Evolutionary conservation across 1,140 invertebrate species (phyloP).

Genomic region (Musca domestica): DNA sequence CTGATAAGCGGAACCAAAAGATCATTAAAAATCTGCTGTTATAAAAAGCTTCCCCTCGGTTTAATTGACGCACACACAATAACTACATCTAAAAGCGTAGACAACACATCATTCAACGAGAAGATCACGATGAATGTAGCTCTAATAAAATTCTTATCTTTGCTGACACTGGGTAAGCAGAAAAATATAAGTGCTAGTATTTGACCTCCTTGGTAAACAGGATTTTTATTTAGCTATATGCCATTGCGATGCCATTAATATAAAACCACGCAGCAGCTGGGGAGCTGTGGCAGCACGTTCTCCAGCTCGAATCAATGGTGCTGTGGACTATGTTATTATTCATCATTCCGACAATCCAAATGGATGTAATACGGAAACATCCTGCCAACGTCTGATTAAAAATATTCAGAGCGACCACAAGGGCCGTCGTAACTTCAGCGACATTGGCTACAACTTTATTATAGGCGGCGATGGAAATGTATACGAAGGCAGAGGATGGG

Average conservation of each 20-base stretch:
- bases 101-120: no score
- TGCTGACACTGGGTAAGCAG: not conserved
- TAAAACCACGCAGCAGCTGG: conserved; percentile 49
- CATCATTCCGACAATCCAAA: conserved; percentile 68
- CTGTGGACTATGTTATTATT: conserved; percentile 71
- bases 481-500: conserved; percentile 74
- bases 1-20: no score
- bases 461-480: conserved; percentile 59
- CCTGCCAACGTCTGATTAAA: conserved; percentile 60
- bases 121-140: no score
- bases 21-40: no score
- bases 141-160: not conserved
- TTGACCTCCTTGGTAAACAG: no score
- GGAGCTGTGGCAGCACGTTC: conserved; percentile 42
- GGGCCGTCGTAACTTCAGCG: conserved; percentile 63
- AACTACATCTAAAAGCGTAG: no score
- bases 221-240: conserved; percentile 26
- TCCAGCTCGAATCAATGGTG: conserved; percentile 39
- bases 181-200: not conserved
- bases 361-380: conserved; percentile 56
- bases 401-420: conserved; percentile 62
- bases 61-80: no score
- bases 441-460: conserved; percentile 67
- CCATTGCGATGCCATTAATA: conserved; percentile 30
- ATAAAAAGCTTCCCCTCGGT: no score